These are phyloP conservation scores for Plemyria rubiginata DNA, from an alignment of 2,888 invertebrate species.

Conservation along the genomic window DNA sequence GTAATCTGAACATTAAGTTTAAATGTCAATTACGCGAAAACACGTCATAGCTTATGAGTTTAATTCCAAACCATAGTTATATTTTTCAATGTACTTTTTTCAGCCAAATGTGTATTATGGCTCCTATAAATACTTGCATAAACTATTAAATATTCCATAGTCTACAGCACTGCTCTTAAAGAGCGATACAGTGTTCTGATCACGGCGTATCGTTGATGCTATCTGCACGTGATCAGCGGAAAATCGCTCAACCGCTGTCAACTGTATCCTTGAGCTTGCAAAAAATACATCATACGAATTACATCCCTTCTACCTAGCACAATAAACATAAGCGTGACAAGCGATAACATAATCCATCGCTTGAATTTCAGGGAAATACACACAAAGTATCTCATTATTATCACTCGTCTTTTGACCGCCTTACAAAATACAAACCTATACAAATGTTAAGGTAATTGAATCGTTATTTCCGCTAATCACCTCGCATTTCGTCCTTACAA, in stretches of 20 bases:
- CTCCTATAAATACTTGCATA: neutral
- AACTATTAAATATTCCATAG: slow-evolving; percentile 5
- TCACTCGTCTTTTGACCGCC: neutral
- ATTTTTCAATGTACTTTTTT: neutral
- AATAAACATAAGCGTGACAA: slow-evolving; percentile 5
- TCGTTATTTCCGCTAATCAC: slow-evolving; percentile 70
- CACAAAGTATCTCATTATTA: neutral
- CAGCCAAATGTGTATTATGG: no score
- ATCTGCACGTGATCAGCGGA: slow-evolving; percentile 46
- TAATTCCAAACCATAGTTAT: neutral
- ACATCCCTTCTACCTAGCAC: slow-evolving; percentile 19
- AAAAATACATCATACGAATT: slow-evolving; percentile 31
- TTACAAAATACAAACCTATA: slow-evolving; percentile 54
- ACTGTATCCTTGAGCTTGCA: slow-evolving; percentile 39
- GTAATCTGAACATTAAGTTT: slow-evolving; percentile 7
- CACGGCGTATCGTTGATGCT: slow-evolving; percentile 20
- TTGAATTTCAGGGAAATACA: neutral
- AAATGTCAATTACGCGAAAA: neutral
- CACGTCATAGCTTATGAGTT: neutral
- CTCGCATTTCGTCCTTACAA: slow-evolving; percentile 62
- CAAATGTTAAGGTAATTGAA: slow-evolving; percentile 65
- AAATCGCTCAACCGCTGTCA: slow-evolving; percentile 45
- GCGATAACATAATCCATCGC: neutral
- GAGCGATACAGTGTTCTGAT: slow-evolving; percentile 14
- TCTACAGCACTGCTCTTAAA: neutral